A percentile compares a stretch with the other conserved stretches of the same genome.
These are phyloP conservation scores for Cyphomyrus discorhynchus DNA, from an alignment of 2,113 vertebrate species.

Conservation along the genomic window DNA sequence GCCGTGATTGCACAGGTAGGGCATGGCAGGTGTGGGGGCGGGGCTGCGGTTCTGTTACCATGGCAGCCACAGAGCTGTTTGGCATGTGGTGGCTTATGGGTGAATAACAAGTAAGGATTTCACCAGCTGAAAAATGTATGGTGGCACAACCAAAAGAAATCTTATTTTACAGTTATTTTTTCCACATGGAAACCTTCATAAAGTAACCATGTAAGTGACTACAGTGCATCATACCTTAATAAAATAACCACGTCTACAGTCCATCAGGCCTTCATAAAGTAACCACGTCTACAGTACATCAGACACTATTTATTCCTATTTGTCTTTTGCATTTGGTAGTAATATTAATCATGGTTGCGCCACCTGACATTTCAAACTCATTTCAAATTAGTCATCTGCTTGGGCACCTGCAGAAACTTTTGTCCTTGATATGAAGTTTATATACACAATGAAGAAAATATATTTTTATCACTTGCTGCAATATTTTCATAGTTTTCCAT, in stretches of 20 bases:
- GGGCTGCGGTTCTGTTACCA: neutral
- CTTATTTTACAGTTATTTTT: neutral
- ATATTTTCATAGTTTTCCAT: neutral
- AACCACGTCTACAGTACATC: neutral
- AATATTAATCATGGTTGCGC: neutral
- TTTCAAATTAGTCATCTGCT: neutral
- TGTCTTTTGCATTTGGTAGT: neutral
- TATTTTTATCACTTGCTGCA: neutral
- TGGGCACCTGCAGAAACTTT: neutral
- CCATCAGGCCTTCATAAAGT: neutral
- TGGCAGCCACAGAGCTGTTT: neutral
- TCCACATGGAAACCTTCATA: neutral
- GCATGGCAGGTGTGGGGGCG: neutral
- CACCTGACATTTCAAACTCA: too few species aligned
- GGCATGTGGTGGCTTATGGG: neutral
- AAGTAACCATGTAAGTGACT: neutral
- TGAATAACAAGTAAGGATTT: neutral
- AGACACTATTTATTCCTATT: neutral
- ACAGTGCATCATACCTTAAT: neutral
- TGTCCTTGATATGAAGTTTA: neutral
- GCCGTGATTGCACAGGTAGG: slow-evolving; percentile 78
- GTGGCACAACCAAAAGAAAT: neutral
- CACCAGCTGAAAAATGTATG: neutral
- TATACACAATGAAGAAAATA: neutral
- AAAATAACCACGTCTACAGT: too few species aligned